phyloP scores from a whole-genome alignment of 2,888 invertebrate species.

The Creontiades dilutus region DNA sequence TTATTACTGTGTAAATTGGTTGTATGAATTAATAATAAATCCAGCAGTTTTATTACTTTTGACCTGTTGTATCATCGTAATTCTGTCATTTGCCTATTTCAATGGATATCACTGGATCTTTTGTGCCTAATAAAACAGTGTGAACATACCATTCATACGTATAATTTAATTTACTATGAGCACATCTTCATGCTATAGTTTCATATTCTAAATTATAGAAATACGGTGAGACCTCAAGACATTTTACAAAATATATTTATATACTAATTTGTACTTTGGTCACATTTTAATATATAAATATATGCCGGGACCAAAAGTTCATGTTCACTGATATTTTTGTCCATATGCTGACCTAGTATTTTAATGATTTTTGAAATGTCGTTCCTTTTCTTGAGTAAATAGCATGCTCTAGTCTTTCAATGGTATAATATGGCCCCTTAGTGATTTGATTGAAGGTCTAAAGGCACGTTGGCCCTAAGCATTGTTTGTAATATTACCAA shows the following conservation, averaged over 20 bases:
- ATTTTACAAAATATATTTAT: slow-evolving; percentile 60
- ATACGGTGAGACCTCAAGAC: slow-evolving; percentile 54
- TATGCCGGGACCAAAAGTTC: slow-evolving; percentile 67
- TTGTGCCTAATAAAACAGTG: slow-evolving; percentile 55
- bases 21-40: slow-evolving; percentile 48
- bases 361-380: slow-evolving; percentile 29
- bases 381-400: slow-evolving; percentile 45
- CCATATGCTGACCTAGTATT: slow-evolving; percentile 46
- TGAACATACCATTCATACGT: slow-evolving; percentile 21
- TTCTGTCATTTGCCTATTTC: slow-evolving; percentile 18
- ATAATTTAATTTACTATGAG: slow-evolving; percentile 53
- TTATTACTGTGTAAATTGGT: slow-evolving; percentile 67
- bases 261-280: slow-evolving; percentile 57
- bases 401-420: slow-evolving; percentile 64
- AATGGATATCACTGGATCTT: slow-evolving; percentile 5
- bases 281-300: slow-evolving; percentile 68
- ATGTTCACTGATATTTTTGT: slow-evolving; percentile 47
- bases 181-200: slow-evolving; percentile 56
- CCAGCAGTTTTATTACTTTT: slow-evolving; percentile 47
- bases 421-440: slow-evolving; percentile 51
- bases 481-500: slow-evolving; percentile 28
- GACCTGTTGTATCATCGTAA: slow-evolving; percentile 37
- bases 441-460: slow-evolving; percentile 46
- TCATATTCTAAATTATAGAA: slow-evolving; percentile 64
- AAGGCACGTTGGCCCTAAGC: slow-evolving; percentile 22